These are phyloP conservation scores for Nannoperca obscura DNA, from an alignment of 2,797 vertebrate species.

Conservation along the genomic window DNA sequence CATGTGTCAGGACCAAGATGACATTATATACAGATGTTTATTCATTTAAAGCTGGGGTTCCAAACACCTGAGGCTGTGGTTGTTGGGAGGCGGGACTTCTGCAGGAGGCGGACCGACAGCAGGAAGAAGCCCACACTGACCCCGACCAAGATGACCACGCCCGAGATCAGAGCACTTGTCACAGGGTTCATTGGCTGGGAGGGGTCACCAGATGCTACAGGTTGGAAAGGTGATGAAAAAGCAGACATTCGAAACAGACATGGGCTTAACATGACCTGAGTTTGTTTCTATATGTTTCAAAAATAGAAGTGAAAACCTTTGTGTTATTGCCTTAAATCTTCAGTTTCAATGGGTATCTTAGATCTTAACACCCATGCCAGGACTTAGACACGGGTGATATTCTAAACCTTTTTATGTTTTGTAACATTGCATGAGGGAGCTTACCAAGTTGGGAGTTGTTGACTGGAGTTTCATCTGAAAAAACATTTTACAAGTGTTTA, in stretches of 20 bases:
- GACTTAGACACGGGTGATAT: not conserved
- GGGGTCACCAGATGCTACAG: slow-evolving; percentile 75
- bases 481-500: slow-evolving; percentile 24
- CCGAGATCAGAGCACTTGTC: slow-evolving; percentile 92
- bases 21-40: slow-evolving; percentile 3
- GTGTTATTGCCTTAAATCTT: slow-evolving; percentile 2
- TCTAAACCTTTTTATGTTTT: slow-evolving; percentile 14
- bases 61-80: slow-evolving; percentile 84
- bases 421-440: slow-evolving; percentile 41
- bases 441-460: slow-evolving; percentile 97
- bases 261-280: slow-evolving; percentile 14
- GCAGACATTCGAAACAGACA: slow-evolving; percentile 22
- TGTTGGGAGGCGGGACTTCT: slow-evolving; percentile 82
- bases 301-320: not conserved
- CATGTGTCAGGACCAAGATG: slow-evolving; percentile 7
- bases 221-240: slow-evolving; percentile 40
- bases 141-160: slow-evolving; percentile 89
- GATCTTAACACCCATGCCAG: not conserved
- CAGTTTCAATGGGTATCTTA: slow-evolving; percentile 11
- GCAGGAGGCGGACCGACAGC: slow-evolving; percentile 89
- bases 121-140: slow-evolving; percentile 89
- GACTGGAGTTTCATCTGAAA: slow-evolving; percentile 93
- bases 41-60: slow-evolving; percentile 92
- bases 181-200: slow-evolving; percentile 87
- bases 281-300: not conserved